Base-by-base conservation (phyloP, 2,113 vertebrate species). In the Gymnogyps californianus region DNA sequence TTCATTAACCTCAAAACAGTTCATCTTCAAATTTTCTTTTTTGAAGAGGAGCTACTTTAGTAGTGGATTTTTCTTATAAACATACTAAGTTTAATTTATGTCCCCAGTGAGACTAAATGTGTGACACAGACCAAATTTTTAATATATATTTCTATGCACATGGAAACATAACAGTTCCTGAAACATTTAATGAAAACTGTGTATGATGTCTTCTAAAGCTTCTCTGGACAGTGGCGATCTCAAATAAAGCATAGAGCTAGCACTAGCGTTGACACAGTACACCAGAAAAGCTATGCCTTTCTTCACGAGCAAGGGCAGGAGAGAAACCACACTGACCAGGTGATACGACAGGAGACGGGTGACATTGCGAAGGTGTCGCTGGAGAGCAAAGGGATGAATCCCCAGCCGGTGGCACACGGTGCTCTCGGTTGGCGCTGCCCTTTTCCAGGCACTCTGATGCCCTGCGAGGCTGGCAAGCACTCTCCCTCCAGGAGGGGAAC, bases 371-470 rank as follows among this genome's bases (percentile, higher is more conserved):
- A 47, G 51, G 7, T 54, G 59, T 47, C 9, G 2, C 13, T 84
- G 88, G 47, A 79, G 40, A 77, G 54, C 46, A 38, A 84, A 92
- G 64, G 38, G 66, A 75, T 89, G 65, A 67, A 55, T 54, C 46
- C n/a, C 0, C 0, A 26, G 14, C 9, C 0, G 0, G 13, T 0
- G 2, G 44, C 20, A 46, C 44, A 42, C 0, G 0, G 34, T 7
- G 13, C 81, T 80, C 76, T 55, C 3, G 4, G 77, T 94, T 34
- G n/a, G 54, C 4, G 2, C 75, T 85, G 78, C 31, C 59, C 86
- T 96, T 91, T 97, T 96, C 74, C 89, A 96, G 95, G 87, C 91
- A 92, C 83, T 80, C 26, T 32, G 87, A 94, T 1, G 3, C 94
- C 93, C 94, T 14, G 4, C 2, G 6, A 80, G 81, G 78, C 94